Percentiles rank a stretch among this genome's conserved stretches.
These are phyloP conservation scores for Danio rerio DNA, from an alignment of 2,113 vertebrate species.

Conservation along the genomic window DNA sequence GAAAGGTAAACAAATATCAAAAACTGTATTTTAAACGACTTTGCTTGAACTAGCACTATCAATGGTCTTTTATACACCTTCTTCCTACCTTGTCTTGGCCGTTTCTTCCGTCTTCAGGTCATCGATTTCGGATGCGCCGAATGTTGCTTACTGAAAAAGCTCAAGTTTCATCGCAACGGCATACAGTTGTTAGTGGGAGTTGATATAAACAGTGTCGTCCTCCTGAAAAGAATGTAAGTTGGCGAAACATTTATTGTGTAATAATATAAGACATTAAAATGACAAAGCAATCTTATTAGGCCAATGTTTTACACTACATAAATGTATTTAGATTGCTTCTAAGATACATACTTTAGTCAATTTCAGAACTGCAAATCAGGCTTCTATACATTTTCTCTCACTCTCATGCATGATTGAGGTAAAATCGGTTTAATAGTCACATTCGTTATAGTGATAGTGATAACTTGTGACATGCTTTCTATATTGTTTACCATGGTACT, in stretches of 20 bases:
- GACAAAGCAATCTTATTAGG: neutral
- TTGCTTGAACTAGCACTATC: neutral
- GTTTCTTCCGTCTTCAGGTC: constrained; percentile 77
- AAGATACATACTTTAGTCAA: neutral
- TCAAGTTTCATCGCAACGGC: constrained; percentile 80
- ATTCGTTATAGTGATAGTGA: too few species aligned
- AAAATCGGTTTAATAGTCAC: too few species aligned
- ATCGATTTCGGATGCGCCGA: constrained; percentile 90
- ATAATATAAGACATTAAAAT: neutral
- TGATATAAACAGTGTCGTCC: constrained; percentile 76
- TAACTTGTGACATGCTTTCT: too few species aligned
- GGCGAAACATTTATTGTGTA: neutral
- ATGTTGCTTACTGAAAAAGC: constrained; percentile 81
- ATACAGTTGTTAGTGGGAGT: constrained; percentile 87
- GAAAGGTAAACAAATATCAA: constrained; percentile 77
- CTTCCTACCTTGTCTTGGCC: neutral
- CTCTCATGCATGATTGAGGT: too few species aligned
- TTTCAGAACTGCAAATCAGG: neutral
- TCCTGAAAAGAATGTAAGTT: constrained; percentile 82
- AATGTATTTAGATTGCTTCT: neutral
- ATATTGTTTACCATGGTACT: too few species aligned
- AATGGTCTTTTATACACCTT: neutral
- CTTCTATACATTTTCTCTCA: too few species aligned
- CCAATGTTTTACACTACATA: neutral
- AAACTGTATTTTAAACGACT: too few species aligned